These are phyloP conservation scores for Dermatemys mawii DNA, from an alignment of 2,113 vertebrate species.

Conservation along the genomic window DNA sequence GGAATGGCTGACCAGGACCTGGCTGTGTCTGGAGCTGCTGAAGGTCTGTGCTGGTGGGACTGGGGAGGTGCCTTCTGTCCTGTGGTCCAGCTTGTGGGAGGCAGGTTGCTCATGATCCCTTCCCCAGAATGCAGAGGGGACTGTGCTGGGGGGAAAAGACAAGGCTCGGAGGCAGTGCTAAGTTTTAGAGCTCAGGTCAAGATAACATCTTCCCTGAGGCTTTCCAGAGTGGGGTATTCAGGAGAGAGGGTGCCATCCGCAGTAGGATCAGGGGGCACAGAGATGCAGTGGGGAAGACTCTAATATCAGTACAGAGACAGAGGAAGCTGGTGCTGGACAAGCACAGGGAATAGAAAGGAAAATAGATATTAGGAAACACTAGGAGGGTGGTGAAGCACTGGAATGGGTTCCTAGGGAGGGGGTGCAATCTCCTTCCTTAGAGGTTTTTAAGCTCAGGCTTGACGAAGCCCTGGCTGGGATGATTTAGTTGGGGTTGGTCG, in stretches of 20 bases:
- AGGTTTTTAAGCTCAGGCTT: no score
- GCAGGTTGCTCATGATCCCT: neutral
- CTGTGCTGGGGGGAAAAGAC: neutral
- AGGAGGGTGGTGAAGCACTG: no score
- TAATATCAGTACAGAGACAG: neutral
- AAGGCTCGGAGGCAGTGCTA: neutral
- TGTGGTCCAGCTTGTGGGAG: neutral
- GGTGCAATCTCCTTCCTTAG: no score
- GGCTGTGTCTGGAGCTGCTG: neutral
- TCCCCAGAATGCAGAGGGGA: neutral
- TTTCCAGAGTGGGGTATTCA: neutral
- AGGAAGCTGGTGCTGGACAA: neutral
- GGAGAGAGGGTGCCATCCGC: neutral
- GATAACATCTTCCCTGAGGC: neutral
- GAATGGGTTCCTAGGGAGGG: no score
- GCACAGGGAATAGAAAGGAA: rapidly evolving
- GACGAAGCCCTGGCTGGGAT: no score
- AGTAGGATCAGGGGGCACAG: neutral
- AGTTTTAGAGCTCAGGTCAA: neutral
- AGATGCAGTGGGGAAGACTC: neutral
- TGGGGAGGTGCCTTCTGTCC: neutral
- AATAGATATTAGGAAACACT: no score
- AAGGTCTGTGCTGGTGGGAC: conserved; percentile 34
- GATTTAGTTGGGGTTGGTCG: no score
- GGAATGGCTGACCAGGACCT: neutral